Evolutionary conservation across 2,888 invertebrate genomes (phyloP), one percentile per base, ranked within the genome.

Genomic region (Sphinx pinastri): DNA sequence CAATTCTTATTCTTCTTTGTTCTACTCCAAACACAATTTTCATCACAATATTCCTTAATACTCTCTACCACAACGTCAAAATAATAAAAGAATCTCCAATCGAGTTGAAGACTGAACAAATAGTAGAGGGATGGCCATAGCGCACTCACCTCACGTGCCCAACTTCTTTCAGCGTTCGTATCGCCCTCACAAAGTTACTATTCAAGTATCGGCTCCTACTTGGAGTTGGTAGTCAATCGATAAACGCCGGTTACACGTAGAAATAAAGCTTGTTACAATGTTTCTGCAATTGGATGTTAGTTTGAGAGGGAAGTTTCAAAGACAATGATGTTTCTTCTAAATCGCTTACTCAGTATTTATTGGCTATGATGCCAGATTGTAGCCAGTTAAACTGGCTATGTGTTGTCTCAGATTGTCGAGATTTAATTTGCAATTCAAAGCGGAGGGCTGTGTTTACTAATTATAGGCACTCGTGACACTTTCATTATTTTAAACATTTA

Each of bases 91-190:
- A 25, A 25, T 25, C 2, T 49, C 11, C 31, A 69, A 72, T 75
- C 73, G 71, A 73, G 74, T 75, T 72, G 73, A 75, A 72, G 60
- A 47, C 13, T 47, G 52, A 69, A 52, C 69, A 47, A 51, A 54
- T 55, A 69, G 69, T 69, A 69, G 45, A 19, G 79, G 25, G 70
- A 81, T 84, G 80, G 73, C 74, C 72, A 77, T 80, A 79, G 78
- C 70, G 72, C 58, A 90, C 84, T 89, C 90, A 70, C 74, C 82
- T 88, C 91, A 91, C 92, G 91, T 86, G 81, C 83, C 76, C 80
- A 90, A 90, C 86, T 90, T 90, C 90, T 89, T 89, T 89, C 81
- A 79, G 79, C 84, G 81, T 80, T 85, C 85, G 84, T 88, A 87
- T 86, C 89, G 82, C 80, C 82, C 80, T 81, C 81, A 76, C 77